Percentiles rank a stretch among this genome's conserved stretches.
phyloP scores from a whole-genome alignment of 37 sponge, comb jelly and placozoan genomes.

The Axinella damicornis region DNA sequence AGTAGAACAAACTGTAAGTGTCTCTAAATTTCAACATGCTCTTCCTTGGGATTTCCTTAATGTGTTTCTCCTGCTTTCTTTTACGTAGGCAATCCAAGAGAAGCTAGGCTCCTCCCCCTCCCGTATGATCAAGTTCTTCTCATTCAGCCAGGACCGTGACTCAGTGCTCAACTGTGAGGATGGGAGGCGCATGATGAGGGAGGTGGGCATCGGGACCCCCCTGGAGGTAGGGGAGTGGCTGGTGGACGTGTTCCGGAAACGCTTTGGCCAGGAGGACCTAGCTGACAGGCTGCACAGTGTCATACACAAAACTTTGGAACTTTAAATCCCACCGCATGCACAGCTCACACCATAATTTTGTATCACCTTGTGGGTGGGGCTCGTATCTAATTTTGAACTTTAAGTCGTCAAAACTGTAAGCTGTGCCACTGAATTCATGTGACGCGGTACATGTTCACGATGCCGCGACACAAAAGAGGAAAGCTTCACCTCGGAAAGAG shows the following conservation, averaged over 20 bases:
- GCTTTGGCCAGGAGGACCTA: constrained; percentile 25
- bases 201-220: constrained; percentile 24
- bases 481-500: too few species aligned
- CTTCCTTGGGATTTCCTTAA: too few species aligned
- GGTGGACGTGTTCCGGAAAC: constrained; percentile 1
- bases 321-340: too few species aligned
- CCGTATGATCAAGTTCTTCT: constrained; percentile 12
- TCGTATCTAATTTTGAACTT: too few species aligned
- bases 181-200: constrained; percentile 7
- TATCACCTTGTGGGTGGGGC: too few species aligned
- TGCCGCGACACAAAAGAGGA: too few species aligned
- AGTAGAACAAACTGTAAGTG: neutral
- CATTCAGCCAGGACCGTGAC: constrained; percentile 25
- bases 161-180: constrained; percentile 6
- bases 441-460: too few species aligned
- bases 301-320: neutral
- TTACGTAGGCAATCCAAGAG: constrained; percentile 8
- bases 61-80: too few species aligned
- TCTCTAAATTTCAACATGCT: too few species aligned
- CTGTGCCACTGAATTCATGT: too few species aligned
- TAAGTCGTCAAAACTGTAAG: too few species aligned
- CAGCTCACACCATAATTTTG: too few species aligned
- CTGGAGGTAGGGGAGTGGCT: constrained; percentile 52
- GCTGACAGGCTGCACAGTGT: constrained; percentile 26
- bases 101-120: constrained; percentile 5